Evolutionary conservation across 1,140 invertebrate genomes (phyloP).

Genomic region (Anadara kagoshimensis): DNA sequence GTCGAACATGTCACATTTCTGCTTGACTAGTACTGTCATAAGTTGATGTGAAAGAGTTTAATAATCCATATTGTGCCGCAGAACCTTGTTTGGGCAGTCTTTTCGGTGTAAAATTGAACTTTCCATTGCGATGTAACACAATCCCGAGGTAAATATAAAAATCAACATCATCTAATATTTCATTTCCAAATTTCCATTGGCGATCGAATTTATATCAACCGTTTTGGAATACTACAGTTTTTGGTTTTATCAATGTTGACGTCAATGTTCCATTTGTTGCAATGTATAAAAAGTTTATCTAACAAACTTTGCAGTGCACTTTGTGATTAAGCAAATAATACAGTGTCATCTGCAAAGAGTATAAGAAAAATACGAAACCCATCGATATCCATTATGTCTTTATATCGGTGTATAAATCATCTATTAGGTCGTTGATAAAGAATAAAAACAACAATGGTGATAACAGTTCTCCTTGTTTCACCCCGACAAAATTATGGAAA

Average conservation of each 20-base stretch:
- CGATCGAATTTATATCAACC: background rate
- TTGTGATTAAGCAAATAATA: conserved; percentile 1
- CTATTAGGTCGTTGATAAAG: conserved; percentile 11
- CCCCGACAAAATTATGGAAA: conserved; percentile 1
- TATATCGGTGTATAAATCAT: background rate
- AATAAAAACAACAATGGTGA: conserved; percentile 15
- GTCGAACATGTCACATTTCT: no score
- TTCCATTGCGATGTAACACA: conserved; percentile 5
- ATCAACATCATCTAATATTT: background rate
- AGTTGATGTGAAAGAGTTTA: no score
- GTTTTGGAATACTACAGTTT: conserved; percentile 3
- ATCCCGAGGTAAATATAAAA: conserved; percentile 1
- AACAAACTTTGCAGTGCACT: background rate
- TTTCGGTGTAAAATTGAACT: background rate
- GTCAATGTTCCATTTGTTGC: conserved; percentile 8
- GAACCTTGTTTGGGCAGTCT: background rate
- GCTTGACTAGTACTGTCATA: no score
- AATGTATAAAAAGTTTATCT: background rate
- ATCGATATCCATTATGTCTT: background rate
- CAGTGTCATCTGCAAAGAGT: conserved; percentile 5
- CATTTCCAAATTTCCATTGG: background rate
- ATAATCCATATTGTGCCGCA: no score
- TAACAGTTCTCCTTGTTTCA: conserved; percentile 9
- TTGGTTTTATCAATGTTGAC: conserved; percentile 3
- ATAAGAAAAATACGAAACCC: conserved; percentile 6